Conservation (phyloP, 2,113 vertebrate genomes). For the Erythrolamprus reginae region DNA sequence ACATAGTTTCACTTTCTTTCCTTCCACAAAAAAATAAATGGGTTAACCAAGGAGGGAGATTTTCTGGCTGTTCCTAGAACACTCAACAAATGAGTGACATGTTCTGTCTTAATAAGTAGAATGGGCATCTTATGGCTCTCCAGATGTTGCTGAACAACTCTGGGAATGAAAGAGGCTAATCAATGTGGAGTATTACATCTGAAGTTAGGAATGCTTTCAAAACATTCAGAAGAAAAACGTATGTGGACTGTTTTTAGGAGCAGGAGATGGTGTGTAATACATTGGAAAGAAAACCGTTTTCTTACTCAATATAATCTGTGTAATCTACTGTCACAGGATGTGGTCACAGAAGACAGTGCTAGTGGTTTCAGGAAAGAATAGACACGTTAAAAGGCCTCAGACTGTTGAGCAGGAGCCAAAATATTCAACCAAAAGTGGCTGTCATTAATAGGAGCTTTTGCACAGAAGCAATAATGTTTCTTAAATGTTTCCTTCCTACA, state of each 20-base stretch:
- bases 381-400: background rate
- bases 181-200: background rate
- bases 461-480: background rate
- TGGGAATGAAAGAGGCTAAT: background rate
- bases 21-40: background rate
- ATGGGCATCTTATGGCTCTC: background rate
- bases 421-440: background rate
- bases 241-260: background rate
- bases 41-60: background rate
- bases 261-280: background rate
- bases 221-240: background rate
- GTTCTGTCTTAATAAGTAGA: background rate
- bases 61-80: background rate
- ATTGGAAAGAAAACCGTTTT: background rate
- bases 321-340: background rate
- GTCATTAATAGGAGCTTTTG: background rate
- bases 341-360: background rate
- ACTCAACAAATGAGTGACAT: background rate
- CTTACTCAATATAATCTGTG: background rate
- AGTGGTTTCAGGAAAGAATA: background rate
- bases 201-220: background rate
- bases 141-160: background rate
- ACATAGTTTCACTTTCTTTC: background rate
- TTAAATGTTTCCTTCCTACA: background rate
- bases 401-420: background rate